phyloP scores from a whole-genome alignment of 2,797 vertebrate genomes.

The Neoniphon sammara region DNA sequence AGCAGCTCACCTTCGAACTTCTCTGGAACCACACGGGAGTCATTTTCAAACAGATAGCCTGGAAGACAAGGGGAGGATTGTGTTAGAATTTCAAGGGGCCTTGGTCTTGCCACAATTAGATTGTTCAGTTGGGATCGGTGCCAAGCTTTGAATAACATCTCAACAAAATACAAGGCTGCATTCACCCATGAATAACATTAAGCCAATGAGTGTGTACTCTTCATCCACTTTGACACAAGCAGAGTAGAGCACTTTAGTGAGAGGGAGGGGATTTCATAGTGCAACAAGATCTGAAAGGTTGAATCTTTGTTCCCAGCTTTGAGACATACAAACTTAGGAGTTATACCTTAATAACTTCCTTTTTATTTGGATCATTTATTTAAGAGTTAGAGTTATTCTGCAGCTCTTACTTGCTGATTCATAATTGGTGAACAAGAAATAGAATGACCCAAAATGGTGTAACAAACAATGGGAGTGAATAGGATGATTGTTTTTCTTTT shows the following conservation, averaged over 20 bases:
- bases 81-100: slow-evolving; percentile 48
- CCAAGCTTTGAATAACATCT: slow-evolving; percentile 40
- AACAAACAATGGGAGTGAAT: slow-evolving; percentile 68
- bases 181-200: slow-evolving; percentile 28
- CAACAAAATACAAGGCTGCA: slow-evolving; percentile 31
- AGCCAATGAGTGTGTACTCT: slow-evolving; percentile 13
- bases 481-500: slow-evolving; percentile 72
- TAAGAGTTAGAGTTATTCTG: neutral
- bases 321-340: neutral
- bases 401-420: neutral
- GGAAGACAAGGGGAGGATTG: slow-evolving; percentile 54
- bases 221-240: slow-evolving; percentile 4
- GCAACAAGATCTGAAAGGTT: slow-evolving; percentile 24
- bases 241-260: slow-evolving; percentile 2
- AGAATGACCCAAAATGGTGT: slow-evolving; percentile 63
- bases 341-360: neutral
- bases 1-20: slow-evolving; percentile 91
- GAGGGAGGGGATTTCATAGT: slow-evolving; percentile 20
- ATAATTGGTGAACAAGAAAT: slow-evolving; percentile 25
- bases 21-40: slow-evolving; percentile 95
- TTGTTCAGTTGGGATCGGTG: slow-evolving; percentile 25
- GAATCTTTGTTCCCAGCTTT: neutral
- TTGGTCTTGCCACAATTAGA: slow-evolving; percentile 3
- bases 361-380: neutral
- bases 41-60: slow-evolving; percentile 95